A percentile compares a stretch with the other conserved stretches of the same genome.
Evolutionary conservation across 2,888 invertebrate genomes (phyloP).

Genomic region (Elegia similella): DNA sequence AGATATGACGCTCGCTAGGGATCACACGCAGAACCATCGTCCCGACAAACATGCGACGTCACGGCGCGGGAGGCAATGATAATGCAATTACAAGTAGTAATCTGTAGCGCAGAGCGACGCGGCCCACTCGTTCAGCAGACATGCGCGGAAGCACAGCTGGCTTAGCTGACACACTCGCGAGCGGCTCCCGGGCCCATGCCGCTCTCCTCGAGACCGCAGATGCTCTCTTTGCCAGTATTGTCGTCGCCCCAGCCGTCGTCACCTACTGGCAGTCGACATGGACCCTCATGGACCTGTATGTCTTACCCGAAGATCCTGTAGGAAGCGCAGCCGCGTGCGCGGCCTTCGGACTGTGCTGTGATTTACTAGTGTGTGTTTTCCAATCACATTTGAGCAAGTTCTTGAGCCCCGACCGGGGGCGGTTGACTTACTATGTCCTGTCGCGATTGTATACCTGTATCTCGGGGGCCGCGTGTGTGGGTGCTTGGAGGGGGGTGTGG

Average conservation of each 20-base stretch:
- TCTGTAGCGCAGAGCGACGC: slow-evolving; percentile 50
- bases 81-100: slow-evolving; percentile 70
- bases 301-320: slow-evolving; percentile 83
- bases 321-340: slow-evolving; percentile 86
- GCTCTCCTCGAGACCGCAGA: slow-evolving; percentile 86
- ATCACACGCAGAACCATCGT: slow-evolving; percentile 30
- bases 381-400: slow-evolving; percentile 82
- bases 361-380: slow-evolving; percentile 85
- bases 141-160: slow-evolving; percentile 87
- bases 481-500: slow-evolving; percentile 95
- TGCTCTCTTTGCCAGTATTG: slow-evolving; percentile 85
- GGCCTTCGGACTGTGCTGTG: slow-evolving; percentile 85
- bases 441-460: slow-evolving; percentile 88
- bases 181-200: slow-evolving; percentile 71
- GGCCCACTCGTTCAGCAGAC: slow-evolving; percentile 58
- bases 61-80: slow-evolving; percentile 64
- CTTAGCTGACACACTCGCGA: slow-evolving; percentile 83
- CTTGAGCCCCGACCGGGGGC: slow-evolving; percentile 84
- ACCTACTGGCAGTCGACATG: slow-evolving; percentile 94
- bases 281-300: slow-evolving; percentile 88
- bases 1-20: slow-evolving; percentile 21
- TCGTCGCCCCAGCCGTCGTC: slow-evolving; percentile 91
- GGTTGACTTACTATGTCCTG: slow-evolving; percentile 85
- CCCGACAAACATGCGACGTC: slow-evolving; percentile 35
- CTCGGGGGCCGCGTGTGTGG: slow-evolving; percentile 91